A percentile compares a stretch with the other conserved stretches of the same genome.
Conservation (phyloP, 2,113 vertebrate genomes). For the Sus scrofa region T2T-Sscrofa CM000814.6:18182501-18183000, state of each 20-base stretch:
- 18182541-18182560: background rate
- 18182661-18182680: background rate
- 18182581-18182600: background rate
- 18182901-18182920: too few relatives aligned
- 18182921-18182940: too few relatives aligned
- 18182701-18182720: background rate
- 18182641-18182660: background rate
- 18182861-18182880: too few relatives aligned
- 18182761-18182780: background rate
- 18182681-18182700: too few relatives aligned
- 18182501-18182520: background rate
- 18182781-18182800: background rate
- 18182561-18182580: background rate
- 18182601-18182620: background rate
- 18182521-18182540: background rate
- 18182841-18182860: background rate
- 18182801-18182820: conserved; percentile 50
- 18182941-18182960: too few relatives aligned
- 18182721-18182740: background rate
- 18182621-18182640: background rate
- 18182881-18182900: too few relatives aligned
- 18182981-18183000: too few relatives aligned
- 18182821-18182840: background rate
- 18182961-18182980: too few relatives aligned
- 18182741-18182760: background rate